Percentiles rank a stretch among this genome's conserved stretches.
phyloP scores from a whole-genome alignment of 2,888 invertebrate genomes.

The Boloria euphrosyne region DNA sequence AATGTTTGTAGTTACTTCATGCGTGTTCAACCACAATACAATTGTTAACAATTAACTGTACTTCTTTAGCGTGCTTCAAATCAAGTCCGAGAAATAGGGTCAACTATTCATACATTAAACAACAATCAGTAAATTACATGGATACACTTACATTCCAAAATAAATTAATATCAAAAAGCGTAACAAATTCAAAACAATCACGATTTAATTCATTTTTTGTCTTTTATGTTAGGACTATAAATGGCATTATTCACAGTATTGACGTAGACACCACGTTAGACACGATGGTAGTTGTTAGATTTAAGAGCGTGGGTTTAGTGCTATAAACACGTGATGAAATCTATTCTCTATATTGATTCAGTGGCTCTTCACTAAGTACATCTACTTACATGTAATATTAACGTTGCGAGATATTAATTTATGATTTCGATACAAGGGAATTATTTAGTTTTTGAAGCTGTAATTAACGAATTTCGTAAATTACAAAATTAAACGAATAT shows the following conservation, averaged over 20 bases:
- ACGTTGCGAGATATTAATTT: conserved; percentile 19
- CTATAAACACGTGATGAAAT: conserved; percentile 54
- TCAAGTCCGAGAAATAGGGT: conserved; percentile 72
- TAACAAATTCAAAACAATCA: conserved; percentile 9
- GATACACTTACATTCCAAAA: conserved; percentile 13
- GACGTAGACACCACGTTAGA: conserved; percentile 59
- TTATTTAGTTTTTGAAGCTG: not conserved
- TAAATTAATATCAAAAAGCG: conserved; percentile 14
- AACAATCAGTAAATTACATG: not conserved
- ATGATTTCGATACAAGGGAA: conserved; percentile 1
- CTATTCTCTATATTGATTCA: conserved; percentile 43
- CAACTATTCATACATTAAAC: conserved; percentile 48
- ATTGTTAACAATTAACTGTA: conserved; percentile 77
- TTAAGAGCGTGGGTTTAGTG: conserved; percentile 57
- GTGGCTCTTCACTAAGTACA: conserved; percentile 41
- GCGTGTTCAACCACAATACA: conserved; percentile 76
- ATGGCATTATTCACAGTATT: conserved; percentile 54
- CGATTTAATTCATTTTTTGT: conserved; percentile 20
- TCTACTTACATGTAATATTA: conserved; percentile 39
- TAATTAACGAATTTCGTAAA: not conserved
- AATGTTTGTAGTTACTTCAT: conserved; percentile 3
- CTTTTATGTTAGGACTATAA: conserved; percentile 44
- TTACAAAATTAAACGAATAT: conserved; percentile 9
- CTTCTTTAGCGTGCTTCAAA: conserved; percentile 76
- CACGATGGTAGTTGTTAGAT: conserved; percentile 52